Conservation (phyloP, 2,113 vertebrate species). For the Oceanites oceanicus region DNA sequence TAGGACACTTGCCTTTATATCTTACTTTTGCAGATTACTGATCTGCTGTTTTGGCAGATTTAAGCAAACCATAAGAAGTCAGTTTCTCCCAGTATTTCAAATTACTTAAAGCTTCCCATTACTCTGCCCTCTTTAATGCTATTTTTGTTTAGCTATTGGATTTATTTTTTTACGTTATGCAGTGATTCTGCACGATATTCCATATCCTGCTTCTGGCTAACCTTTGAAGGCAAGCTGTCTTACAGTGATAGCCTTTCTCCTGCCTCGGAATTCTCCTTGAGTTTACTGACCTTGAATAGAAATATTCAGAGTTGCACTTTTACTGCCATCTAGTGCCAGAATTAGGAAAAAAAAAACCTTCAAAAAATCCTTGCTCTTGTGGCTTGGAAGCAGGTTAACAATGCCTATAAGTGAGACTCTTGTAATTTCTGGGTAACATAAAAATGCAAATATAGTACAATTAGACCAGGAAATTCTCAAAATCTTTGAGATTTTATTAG, state of each 20-base stretch:
- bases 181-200: conserved; percentile 17
- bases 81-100: conserved; percentile 28
- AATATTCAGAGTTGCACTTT: conserved; percentile 7
- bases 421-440: not conserved
- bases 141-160: not conserved
- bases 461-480: not conserved
- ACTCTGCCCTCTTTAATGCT: not conserved
- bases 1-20: not conserved
- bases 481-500: not conserved
- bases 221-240: conserved; percentile 58
- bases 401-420: not conserved
- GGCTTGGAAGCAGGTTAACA: not conserved
- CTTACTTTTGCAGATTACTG: not conserved
- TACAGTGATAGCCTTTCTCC: not conserved
- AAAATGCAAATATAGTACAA: not conserved
- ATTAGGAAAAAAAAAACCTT: not conserved
- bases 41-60: conserved; percentile 20
- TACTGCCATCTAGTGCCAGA: conserved; percentile 76
- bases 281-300: not conserved
- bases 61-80: not conserved
- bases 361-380: not conserved
- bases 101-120: conserved; percentile 27
- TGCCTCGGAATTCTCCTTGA: not conserved
- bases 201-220: conserved; percentile 13
- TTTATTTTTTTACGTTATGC: not conserved